phyloP scores from a whole-genome alignment of 2,797 vertebrate species.

The Tachyglossus aculeatus region DNA sequence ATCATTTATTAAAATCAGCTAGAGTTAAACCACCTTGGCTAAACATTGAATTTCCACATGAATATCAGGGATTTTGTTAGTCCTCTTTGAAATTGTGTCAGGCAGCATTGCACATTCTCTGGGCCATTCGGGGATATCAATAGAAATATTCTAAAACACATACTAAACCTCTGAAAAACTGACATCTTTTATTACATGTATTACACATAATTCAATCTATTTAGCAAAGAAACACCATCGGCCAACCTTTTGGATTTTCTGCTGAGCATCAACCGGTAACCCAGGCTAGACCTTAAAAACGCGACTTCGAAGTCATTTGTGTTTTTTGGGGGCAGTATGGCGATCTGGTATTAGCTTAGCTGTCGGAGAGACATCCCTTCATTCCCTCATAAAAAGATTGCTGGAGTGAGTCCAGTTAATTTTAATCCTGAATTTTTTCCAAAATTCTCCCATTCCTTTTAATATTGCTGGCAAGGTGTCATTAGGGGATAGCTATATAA shows the following conservation, averaged over 20 bases:
- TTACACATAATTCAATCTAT: background rate
- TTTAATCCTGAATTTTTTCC: constrained; percentile 70
- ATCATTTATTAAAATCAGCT: background rate
- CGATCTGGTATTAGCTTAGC: constrained; percentile 59
- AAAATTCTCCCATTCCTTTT: constrained; percentile 54
- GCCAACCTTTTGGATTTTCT: background rate
- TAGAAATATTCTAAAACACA: background rate
- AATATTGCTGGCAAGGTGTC: constrained; percentile 55
- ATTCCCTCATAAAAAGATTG: constrained; percentile 54
- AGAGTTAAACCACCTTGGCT: background rate
- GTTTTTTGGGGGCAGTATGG: constrained; percentile 53
- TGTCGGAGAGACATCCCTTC: constrained; percentile 54
- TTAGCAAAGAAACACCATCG: background rate
- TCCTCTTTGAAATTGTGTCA: background rate
- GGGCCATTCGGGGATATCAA: background rate
- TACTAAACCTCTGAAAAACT: background rate
- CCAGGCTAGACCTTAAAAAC: constrained; percentile 1
- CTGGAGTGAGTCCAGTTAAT: constrained; percentile 63
- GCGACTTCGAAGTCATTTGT: background rate
- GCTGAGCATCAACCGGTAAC: background rate
- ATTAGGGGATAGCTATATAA: constrained; percentile 50
- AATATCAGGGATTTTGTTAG: background rate
- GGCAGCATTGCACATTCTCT: accelerated
- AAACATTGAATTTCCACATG: background rate
- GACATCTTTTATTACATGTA: background rate